Conservation (phyloP, 2,113 vertebrate genomes). For the Proteles cristata region DNA sequence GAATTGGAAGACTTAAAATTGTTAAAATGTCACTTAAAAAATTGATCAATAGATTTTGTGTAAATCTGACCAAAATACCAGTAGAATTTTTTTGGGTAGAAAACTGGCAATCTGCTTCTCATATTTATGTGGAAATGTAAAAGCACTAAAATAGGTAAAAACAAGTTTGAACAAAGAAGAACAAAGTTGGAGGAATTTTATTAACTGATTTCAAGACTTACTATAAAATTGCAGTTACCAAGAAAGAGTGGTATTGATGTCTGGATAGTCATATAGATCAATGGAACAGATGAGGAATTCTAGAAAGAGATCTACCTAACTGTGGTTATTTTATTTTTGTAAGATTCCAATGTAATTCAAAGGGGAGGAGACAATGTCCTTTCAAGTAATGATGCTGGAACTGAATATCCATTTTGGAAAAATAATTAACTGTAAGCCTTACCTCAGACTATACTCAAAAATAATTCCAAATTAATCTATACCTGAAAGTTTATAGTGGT, state of each 20-base stretch:
- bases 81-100: not conserved
- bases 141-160: not conserved
- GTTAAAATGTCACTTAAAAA: slow-evolving; percentile 4
- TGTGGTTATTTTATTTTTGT: slow-evolving; percentile 20
- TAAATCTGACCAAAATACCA: not conserved
- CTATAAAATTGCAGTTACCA: not conserved
- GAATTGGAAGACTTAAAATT: not conserved
- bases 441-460: not conserved
- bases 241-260: not conserved
- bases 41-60: not conserved
- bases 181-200: not conserved
- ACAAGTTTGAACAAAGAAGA: slow-evolving; percentile 32
- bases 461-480: not conserved
- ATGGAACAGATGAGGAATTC: not conserved
- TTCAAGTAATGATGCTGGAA: not conserved
- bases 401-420: not conserved
- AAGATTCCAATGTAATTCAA: not conserved
- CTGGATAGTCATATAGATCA: not conserved
- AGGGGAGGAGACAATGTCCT: not conserved
- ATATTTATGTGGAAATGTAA: not conserved
- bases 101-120: not conserved
- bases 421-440: slow-evolving; percentile 32
- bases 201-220: not conserved
- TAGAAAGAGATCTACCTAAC: not conserved
- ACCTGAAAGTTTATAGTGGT: not conserved